These are phyloP conservation scores for Empidonax alnorum DNA, from an alignment of 2,113 vertebrate genomes.

Conservation along the genomic window DNA sequence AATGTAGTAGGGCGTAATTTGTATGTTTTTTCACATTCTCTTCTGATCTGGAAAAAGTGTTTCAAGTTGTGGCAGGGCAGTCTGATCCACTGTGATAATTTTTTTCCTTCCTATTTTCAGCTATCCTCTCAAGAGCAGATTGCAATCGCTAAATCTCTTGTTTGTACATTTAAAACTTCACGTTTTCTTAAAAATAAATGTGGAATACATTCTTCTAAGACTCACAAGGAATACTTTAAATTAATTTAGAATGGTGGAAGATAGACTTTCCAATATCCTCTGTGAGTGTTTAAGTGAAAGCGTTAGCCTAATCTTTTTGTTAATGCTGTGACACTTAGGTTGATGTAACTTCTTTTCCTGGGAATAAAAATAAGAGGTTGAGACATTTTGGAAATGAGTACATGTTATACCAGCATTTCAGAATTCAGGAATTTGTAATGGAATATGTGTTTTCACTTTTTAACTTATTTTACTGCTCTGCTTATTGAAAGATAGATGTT, in stretches of 20 bases:
- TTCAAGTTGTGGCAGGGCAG: neutral
- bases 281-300: neutral
- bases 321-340: neutral
- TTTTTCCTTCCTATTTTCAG: slow-evolving; percentile 4
- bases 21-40: neutral
- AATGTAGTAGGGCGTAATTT: neutral
- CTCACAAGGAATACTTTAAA: neutral
- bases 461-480: neutral
- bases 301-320: neutral
- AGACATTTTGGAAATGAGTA: neutral
- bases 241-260: neutral
- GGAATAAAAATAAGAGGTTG: neutral
- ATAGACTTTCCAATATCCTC: neutral
- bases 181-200: neutral
- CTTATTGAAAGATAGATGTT: neutral
- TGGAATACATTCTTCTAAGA: neutral
- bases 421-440: neutral
- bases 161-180: neutral
- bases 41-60: neutral
- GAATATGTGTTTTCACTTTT: neutral
- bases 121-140: neutral
- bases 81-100: neutral
- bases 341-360: neutral
- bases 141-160: neutral
- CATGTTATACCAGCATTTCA: neutral